Evolutionary conservation across 2,888 invertebrate species (phyloP).

Genomic region (Eulithis testata): DNA sequence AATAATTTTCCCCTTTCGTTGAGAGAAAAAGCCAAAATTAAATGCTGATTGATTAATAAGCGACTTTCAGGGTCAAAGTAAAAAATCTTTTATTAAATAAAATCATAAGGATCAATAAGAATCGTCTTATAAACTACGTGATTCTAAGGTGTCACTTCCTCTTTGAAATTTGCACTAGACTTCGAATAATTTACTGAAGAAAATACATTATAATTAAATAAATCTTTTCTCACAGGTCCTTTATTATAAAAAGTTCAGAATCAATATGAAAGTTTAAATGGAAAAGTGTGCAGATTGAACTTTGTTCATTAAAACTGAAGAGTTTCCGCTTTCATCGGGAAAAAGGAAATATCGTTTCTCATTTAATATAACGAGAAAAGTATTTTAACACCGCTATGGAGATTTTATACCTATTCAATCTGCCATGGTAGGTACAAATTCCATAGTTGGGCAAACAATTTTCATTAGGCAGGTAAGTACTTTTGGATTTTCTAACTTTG

Average conservation of each 20-base stretch:
- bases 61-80: too few species aligned
- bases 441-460: not conserved
- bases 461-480: too few species aligned
- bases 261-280: slow-evolving; percentile 77
- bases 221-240: slow-evolving; percentile 49
- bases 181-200: too few species aligned
- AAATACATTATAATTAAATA: not conserved
- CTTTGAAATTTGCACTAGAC: too few species aligned
- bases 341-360: slow-evolving; percentile 59
- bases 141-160: too few species aligned
- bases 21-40: too few species aligned
- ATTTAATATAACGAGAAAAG: slow-evolving; percentile 64
- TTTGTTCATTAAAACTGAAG: slow-evolving; percentile 78
- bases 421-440: not conserved
- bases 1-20: too few species aligned
- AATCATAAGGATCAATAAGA: too few species aligned
- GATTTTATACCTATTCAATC: slow-evolving; percentile 19
- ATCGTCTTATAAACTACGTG: too few species aligned
- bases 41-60: too few species aligned
- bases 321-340: slow-evolving; percentile 58
- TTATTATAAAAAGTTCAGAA: slow-evolving; percentile 69
- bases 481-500: too few species aligned
- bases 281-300: slow-evolving; percentile 72
- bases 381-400: slow-evolving; percentile 47
- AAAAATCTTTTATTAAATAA: too few species aligned